These are phyloP conservation scores for Chloropsis cyanopogon DNA, from an alignment of 2,113 vertebrate genomes.

Conservation along the genomic window DNA sequence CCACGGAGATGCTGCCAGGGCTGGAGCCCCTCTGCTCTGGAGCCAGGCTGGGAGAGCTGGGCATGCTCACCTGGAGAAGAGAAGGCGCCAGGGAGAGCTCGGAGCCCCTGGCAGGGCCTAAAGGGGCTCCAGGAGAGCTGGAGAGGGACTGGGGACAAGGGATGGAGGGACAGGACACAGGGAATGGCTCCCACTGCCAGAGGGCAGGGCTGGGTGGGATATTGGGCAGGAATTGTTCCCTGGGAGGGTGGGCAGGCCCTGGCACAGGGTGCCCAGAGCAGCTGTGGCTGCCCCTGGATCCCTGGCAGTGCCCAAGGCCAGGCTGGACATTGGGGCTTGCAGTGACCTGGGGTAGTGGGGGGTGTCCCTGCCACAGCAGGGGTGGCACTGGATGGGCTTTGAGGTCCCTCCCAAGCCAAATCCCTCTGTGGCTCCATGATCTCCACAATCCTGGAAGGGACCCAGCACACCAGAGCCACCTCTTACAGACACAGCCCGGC, in stretches of 20 bases:
- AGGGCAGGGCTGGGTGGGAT: neutral
- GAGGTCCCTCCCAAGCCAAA: neutral
- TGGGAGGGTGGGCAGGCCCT: neutral
- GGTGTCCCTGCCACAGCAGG: neutral
- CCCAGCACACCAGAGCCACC: neutral
- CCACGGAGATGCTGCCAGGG: fast-evolving
- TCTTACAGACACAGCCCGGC: neutral
- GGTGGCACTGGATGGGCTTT: fast-evolving
- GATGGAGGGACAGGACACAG: neutral
- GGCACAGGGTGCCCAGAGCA: neutral
- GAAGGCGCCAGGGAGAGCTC: neutral
- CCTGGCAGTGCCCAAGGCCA: neutral
- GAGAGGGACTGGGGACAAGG: neutral
- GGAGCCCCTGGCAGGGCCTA: neutral
- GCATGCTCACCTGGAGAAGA: neutral
- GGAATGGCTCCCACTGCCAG: neutral
- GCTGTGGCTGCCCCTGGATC: neutral
- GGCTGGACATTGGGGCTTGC: fast-evolving
- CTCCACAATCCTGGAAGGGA: neutral
- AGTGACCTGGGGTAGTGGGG: fast-evolving
- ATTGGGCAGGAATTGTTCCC: neutral
- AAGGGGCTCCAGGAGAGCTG: neutral
- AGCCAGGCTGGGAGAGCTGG: neutral
- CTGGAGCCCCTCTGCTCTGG: neutral
- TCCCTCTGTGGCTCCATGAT: neutral